Base-by-base conservation (phyloP, 2,797 vertebrate genomes). In the Artibeus lituratus region DNA sequence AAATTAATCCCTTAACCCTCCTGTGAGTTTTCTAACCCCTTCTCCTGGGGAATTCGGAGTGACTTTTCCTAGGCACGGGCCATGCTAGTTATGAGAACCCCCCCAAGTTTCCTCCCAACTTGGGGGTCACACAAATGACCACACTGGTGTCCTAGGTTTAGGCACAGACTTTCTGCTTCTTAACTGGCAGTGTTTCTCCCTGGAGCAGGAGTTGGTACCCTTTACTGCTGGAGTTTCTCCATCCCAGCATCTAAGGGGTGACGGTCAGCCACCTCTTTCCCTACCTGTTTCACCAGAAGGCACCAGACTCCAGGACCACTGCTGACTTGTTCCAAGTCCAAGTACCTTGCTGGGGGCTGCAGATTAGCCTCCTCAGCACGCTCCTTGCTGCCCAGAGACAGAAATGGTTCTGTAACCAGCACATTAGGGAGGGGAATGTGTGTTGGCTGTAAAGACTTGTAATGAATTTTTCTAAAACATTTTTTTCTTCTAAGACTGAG, bases 21-120 rank as follows among this genome's bases (percentile, higher is more conserved):
- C 51, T n/a, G 1, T 47, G 26, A 39, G 10, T 42, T 67, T 76
- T 44, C 4, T 10, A 53, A 21, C 2, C 59, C 49, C 42, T 39
- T 47, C 15, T 87, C 32, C 44, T 3, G 4, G 57, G 44, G 32
- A 73, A 42, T 12, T 19, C 21, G 2, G 19, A 22, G 21, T 47
- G 44, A 67, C 32, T 19, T 19, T 7, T 53, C 44, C n/a, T 22
- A 22, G 26, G 42, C 19, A 44, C 35, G 24, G 22, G 16, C 59
- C 4, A 0, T 8, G 55, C 22, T 44, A 12, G 47, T n/a, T 21
- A 29, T 2, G 37, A 55, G 55, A n/a, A 0, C 5, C 15, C 29
- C 18, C 21, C 9, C 1, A 1, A 21, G n/a, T 42, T 16, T 86
- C 14, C 4, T 49, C 29, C 19, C 22, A 22, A 29, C 1, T 1